Percentiles rank a stretch among this genome's conserved stretches.
Conservation (phyloP, 2,797 vertebrate species). For the Carduelis carduelis region DNA sequence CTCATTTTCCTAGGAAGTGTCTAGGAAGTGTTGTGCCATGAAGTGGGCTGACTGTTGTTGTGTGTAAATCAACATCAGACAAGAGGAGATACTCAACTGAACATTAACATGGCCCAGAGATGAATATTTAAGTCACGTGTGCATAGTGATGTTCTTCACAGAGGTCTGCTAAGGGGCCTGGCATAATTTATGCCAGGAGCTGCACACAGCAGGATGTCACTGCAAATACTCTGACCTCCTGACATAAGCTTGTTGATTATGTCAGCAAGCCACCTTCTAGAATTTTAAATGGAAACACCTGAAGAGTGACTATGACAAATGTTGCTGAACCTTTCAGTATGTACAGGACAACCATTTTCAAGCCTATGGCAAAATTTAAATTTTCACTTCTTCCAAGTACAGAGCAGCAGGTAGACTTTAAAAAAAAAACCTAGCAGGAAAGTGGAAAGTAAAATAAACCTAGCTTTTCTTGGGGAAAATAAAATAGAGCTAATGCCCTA, state of each 20-base stretch:
- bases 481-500: neutral
- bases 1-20: neutral
- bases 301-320: neutral
- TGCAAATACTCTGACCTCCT: neutral
- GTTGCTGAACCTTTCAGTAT: neutral
- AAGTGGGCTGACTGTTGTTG: neutral
- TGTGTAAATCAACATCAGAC: neutral
- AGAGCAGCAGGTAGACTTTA: neutral
- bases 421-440: neutral
- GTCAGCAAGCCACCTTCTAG: neutral
- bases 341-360: neutral
- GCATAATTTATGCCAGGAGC: neutral
- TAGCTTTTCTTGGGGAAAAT: neutral
- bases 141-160: neutral
- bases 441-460: neutral
- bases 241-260: neutral
- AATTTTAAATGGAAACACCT: neutral
- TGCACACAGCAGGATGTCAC: neutral
- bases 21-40: neutral
- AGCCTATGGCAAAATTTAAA: neutral
- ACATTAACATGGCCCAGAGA: neutral
- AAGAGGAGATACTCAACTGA: neutral
- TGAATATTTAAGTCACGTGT: fast-evolving
- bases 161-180: neutral
- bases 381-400: neutral